These are phyloP conservation scores for Arion vulgaris DNA, from an alignment of 1,140 invertebrate species.

Conservation along the genomic window DNA sequence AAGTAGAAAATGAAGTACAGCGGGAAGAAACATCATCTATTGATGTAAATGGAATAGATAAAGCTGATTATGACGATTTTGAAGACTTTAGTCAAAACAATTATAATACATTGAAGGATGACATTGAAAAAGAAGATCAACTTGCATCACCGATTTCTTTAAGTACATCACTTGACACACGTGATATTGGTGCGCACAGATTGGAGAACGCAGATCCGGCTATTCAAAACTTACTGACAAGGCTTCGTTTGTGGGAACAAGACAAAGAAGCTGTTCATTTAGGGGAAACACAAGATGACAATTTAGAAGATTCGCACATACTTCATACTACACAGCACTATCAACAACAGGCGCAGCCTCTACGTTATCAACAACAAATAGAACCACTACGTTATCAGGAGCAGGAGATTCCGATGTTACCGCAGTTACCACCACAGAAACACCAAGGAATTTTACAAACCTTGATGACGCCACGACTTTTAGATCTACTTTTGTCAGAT, in stretches of 20 bases:
- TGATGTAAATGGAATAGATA: not conserved
- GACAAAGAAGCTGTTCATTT: not conserved
- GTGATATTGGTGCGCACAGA: too few species aligned
- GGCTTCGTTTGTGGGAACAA: not conserved
- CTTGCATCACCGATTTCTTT: too few species aligned
- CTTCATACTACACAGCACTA: not conserved
- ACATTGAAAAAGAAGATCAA: too few species aligned
- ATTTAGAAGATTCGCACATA: not conserved
- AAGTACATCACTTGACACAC: too few species aligned
- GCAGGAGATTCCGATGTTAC: not conserved
- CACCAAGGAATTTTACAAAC: not conserved
- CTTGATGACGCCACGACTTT: not conserved
- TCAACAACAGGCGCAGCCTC: not conserved
- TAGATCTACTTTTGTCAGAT: not conserved
- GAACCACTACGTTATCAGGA: not conserved
- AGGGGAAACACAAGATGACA: not conserved
- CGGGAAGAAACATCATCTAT: not conserved
- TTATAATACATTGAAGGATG: not conserved
- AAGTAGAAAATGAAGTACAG: not conserved
- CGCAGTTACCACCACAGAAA: not conserved
- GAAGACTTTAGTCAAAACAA: not conserved
- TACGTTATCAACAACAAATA: not conserved
- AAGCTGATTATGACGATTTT: constrained; percentile 1
- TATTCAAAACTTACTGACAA: not conserved
- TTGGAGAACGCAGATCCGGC: too few species aligned